A percentile compares a stretch with the other conserved stretches of the same genome.
These are phyloP conservation scores for Pristionchus maxplancki DNA, from an alignment of 2,888 invertebrate genomes.

Conservation along the genomic window DNA sequence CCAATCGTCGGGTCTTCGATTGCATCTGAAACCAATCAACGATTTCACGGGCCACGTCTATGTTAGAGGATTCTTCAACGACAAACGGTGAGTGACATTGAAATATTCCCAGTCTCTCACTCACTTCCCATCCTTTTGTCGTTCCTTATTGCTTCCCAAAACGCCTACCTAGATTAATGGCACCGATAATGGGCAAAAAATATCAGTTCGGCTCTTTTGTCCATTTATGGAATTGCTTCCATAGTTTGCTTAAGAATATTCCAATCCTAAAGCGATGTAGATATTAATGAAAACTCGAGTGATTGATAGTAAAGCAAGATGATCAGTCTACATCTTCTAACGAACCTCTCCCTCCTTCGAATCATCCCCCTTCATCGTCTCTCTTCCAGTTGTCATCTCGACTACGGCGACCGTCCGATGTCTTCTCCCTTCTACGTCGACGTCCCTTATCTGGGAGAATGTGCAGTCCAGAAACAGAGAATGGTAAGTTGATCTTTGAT, in stretches of 20 bases:
- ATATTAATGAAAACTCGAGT: no score
- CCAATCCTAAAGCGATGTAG: no score
- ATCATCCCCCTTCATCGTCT: no score
- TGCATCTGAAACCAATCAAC: slow-evolving; percentile 51
- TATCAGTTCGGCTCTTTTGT: not conserved
- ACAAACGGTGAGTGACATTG: slow-evolving; percentile 1
- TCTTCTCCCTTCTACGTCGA: slow-evolving; percentile 71
- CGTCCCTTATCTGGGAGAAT: slow-evolving; percentile 72
- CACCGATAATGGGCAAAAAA: not conserved
- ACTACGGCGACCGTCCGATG: slow-evolving; percentile 65
- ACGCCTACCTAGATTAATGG: not conserved
- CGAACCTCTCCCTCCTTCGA: not conserved
- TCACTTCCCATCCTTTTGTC: not conserved
- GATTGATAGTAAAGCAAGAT: no score
- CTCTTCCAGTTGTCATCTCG: slow-evolving; percentile 62
- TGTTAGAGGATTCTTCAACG: slow-evolving; percentile 72
- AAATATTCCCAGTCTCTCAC: not conserved
- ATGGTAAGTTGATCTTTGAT: slow-evolving; percentile 56
- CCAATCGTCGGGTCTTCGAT: slow-evolving; percentile 45
- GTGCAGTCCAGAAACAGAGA: slow-evolving; percentile 67
- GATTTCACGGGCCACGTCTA: slow-evolving; percentile 75
- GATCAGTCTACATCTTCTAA: no score
- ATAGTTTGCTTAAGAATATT: no score
- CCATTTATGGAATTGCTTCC: no score
- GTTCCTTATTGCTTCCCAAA: not conserved